Percentiles rank a stretch among this genome's conserved stretches.
Evolutionary conservation across 2,797 vertebrate species (phyloP).

Genomic region (Bufotes viridis): DNA sequence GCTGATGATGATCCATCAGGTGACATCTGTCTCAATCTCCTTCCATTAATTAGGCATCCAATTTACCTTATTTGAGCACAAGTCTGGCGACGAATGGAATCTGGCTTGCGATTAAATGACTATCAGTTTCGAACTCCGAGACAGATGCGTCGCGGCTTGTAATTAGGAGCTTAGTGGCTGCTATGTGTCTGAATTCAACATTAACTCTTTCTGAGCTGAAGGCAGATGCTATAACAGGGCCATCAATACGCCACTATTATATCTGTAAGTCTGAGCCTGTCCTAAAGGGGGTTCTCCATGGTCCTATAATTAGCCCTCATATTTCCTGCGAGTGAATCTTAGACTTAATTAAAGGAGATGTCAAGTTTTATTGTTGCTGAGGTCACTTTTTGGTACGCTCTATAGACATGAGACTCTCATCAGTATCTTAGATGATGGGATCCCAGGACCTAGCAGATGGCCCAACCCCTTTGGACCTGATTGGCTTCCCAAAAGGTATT

Average conservation of each 20-base stretch:
- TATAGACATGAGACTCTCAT: too few species aligned
- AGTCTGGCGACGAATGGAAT: slow-evolving; percentile 25
- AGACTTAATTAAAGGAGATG: too few species aligned
- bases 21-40: not conserved
- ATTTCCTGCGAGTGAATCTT: too few species aligned
- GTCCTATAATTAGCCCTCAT: too few species aligned
- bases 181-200: not conserved
- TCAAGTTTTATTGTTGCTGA: too few species aligned
- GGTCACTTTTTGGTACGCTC: too few species aligned
- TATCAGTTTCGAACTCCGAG: not conserved
- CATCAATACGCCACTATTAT: not conserved
- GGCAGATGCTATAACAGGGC: not conserved
- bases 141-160: not conserved
- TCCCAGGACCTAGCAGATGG: too few species aligned
- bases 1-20: not conserved
- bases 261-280: too few species aligned
- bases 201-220: not conserved
- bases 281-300: too few species aligned
- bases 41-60: slow-evolving; percentile 28
- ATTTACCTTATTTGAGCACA: slow-evolving; percentile 13
- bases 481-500: too few species aligned
- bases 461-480: too few species aligned
- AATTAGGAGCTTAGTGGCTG: not conserved
- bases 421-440: too few species aligned
- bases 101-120: slow-evolving; percentile 35